Conservation (phyloP, 2,888 invertebrate species). For the Linyphia triangularis region DNA sequence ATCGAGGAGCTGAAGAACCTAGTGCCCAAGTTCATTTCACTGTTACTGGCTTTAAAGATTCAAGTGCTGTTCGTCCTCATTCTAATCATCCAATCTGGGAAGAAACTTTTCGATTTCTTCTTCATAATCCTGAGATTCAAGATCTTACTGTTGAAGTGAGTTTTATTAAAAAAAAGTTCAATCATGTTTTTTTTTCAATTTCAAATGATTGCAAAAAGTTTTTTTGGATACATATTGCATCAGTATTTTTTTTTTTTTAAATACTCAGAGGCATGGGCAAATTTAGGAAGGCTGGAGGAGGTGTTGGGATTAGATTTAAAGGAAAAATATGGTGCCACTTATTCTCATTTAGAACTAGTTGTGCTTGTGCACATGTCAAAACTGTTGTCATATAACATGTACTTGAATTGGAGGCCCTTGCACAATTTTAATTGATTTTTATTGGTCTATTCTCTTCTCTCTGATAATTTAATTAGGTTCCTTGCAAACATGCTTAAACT, state of each 20-base stretch:
- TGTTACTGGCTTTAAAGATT: slow-evolving; percentile 86
- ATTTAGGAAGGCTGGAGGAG: no score
- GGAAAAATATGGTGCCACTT: no score
- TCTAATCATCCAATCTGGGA: slow-evolving; percentile 93
- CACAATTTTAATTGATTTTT: no score
- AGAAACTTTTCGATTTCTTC: slow-evolving; percentile 94
- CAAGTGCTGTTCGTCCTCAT: slow-evolving; percentile 73
- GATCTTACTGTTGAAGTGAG: slow-evolving; percentile 89
- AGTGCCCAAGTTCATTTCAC: slow-evolving; percentile 90
- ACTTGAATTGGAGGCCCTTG: no score
- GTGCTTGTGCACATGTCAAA: no score
- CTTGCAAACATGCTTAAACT: no score
- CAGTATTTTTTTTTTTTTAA: background rate
- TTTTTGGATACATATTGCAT: background rate
- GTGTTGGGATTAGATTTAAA: no score
- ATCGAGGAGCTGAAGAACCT: slow-evolving; percentile 82
- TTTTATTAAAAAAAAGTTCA: background rate
- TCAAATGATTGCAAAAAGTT: background rate
- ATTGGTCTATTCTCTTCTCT: no score
- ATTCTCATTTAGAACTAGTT: no score
- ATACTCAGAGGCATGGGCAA: background rate
- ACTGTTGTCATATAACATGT: no score
- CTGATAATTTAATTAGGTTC: no score
- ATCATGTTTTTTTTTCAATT: background rate
- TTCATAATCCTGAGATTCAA: slow-evolving; percentile 94